Conservation (phyloP, 1,140 invertebrate genomes). For the Onthophagus taurus region DNA sequence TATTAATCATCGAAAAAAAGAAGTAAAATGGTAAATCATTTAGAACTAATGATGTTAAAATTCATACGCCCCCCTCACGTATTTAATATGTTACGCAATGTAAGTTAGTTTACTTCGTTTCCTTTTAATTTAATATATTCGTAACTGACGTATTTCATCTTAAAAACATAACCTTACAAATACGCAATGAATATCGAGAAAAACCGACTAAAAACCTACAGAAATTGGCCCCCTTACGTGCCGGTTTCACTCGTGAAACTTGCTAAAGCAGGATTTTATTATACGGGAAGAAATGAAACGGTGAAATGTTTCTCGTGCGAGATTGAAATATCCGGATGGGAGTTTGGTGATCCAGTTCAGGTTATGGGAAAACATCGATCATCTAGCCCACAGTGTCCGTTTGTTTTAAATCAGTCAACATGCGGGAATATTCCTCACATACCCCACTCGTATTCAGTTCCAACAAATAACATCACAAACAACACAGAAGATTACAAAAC, state of each 20-base stretch:
- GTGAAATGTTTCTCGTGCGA: conserved; percentile 70
- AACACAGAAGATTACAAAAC: conserved; percentile 17
- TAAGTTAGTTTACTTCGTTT: too few relatives aligned
- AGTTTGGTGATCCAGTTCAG: conserved; percentile 64
- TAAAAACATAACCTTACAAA: conserved; percentile 11
- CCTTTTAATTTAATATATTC: too few relatives aligned
- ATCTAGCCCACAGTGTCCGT: conserved; percentile 58
- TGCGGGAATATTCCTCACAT: conserved; percentile 56
- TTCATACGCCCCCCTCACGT: too few relatives aligned
- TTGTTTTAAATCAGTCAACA: conserved; percentile 51
- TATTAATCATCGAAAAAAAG: too few relatives aligned
- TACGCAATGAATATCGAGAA: conserved; percentile 55
- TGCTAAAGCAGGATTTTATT: conserved; percentile 76
- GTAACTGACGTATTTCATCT: too few relatives aligned
- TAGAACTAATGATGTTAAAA: too few relatives aligned
- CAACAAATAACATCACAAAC: conserved; percentile 3
- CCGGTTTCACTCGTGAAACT: conserved; percentile 53
- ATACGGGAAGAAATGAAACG: conserved; percentile 53
- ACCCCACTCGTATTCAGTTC: conserved; percentile 15
- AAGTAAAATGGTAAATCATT: too few relatives aligned
- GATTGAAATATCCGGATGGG: conserved; percentile 61
- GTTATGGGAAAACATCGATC: conserved; percentile 54
- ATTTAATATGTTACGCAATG: too few relatives aligned
- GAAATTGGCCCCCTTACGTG: conserved; percentile 58
- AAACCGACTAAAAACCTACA: conserved; percentile 58